phyloP scores from a whole-genome alignment of 2,797 vertebrate genomes.

The Orestias chungarensis region DNA sequence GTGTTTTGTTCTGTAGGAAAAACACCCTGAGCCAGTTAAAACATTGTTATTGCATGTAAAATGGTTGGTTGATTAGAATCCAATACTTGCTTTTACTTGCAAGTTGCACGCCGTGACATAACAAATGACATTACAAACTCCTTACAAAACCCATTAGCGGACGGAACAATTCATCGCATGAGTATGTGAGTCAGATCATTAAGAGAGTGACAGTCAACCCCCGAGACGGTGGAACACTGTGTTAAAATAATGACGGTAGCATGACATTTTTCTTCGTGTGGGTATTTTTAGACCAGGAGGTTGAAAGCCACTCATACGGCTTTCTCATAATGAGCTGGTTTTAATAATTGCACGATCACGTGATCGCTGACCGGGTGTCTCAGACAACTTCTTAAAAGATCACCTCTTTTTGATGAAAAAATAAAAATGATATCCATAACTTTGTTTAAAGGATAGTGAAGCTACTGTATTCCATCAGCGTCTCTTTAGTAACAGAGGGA shows the following conservation, averaged over 20 bases:
- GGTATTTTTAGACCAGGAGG: constrained; percentile 2
- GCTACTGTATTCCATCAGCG: constrained; percentile 26
- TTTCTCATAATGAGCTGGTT: not conserved
- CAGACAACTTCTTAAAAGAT: not conserved
- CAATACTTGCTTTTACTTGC: not conserved
- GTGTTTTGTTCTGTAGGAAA: not conserved
- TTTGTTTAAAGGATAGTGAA: constrained; percentile 20
- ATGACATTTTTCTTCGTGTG: not conserved
- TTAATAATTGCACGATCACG: not conserved
- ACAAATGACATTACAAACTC: not conserved
- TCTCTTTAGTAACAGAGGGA: constrained; percentile 58
- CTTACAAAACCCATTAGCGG: constrained; percentile 1
- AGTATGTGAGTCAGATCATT: constrained; percentile 5
- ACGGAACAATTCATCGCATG: not conserved
- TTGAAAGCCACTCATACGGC: not conserved
- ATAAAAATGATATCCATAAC: not conserved
- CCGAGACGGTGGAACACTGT: not conserved
- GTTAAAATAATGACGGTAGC: constrained; percentile 10
- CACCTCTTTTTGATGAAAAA: not conserved
- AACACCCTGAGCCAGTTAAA: no score
- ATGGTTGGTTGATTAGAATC: no score
- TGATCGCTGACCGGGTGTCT: not conserved
- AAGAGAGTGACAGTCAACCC: not conserved
- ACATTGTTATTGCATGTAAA: not conserved
- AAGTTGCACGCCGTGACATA: not conserved